Evolutionary conservation across 2,113 vertebrate species (phyloP).

Genomic region (Xenopus laevis): DNA sequence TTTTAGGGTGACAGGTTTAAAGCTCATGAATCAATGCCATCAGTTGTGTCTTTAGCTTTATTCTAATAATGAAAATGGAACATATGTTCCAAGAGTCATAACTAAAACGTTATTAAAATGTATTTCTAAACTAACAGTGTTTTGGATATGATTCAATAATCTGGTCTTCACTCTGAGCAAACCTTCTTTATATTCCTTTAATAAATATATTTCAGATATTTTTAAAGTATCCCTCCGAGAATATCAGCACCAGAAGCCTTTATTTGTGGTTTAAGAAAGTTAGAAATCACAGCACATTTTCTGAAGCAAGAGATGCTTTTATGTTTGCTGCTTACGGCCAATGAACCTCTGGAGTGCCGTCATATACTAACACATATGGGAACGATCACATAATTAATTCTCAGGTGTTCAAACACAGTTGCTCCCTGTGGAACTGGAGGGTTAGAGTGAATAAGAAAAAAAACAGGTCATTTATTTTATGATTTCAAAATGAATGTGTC

Average conservation of each 20-base stretch:
- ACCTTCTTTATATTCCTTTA: too few species aligned
- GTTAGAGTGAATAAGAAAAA: slow-evolving; percentile 12
- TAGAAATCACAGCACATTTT: background rate
- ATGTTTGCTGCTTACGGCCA: slow-evolving; percentile 7
- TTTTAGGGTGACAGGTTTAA: too few species aligned
- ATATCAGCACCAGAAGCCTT: too few species aligned
- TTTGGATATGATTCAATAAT: background rate
- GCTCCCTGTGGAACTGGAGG: slow-evolving; percentile 7
- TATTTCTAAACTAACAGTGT: too few species aligned
- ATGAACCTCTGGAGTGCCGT: slow-evolving; percentile 4
- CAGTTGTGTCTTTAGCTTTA: too few species aligned
- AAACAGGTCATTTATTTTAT: slow-evolving; percentile 12
- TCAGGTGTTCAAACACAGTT: slow-evolving; percentile 27
- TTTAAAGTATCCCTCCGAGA: too few species aligned
- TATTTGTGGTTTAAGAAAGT: background rate
- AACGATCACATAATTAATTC: slow-evolving; percentile 26
- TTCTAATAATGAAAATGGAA: too few species aligned
- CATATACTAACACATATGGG: slow-evolving; percentile 26
- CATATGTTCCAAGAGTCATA: too few species aligned
- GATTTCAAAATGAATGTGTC: background rate
- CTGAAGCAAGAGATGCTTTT: slow-evolving; percentile 19
- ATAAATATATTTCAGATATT: too few species aligned
- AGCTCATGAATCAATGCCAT: too few species aligned
- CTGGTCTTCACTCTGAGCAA: background rate
- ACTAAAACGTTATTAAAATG: too few species aligned